Conservation (phyloP, 2,797 vertebrate species). For the Channallabes apus region DNA sequence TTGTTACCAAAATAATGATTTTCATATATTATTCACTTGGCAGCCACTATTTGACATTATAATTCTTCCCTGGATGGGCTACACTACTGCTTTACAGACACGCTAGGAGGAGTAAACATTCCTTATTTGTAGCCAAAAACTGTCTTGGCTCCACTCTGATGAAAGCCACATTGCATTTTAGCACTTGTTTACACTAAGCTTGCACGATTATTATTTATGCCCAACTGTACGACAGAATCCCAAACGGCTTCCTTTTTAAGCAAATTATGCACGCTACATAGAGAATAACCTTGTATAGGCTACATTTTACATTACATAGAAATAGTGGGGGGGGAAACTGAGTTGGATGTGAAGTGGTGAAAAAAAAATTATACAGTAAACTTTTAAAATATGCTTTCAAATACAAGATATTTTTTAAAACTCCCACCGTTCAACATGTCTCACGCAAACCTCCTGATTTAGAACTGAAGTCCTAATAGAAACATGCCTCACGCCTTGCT, state of each 20-base stretch:
- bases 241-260: not conserved
- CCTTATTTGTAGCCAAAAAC: not conserved
- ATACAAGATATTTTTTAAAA: not conserved
- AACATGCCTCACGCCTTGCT: not conserved
- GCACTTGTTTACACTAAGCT: not conserved
- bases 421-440: not conserved
- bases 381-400: not conserved
- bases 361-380: too few relatives aligned
- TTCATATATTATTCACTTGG: slow-evolving; percentile 6
- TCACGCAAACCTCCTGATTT: not conserved
- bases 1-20: not conserved
- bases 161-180: not conserved
- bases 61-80: not conserved
- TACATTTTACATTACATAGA: not conserved
- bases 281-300: not conserved
- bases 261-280: too few relatives aligned
- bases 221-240: not conserved
- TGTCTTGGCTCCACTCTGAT: not conserved
- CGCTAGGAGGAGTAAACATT: slow-evolving; percentile 9
- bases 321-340: not conserved
- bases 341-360: not conserved
- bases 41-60: not conserved
- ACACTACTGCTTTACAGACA: not conserved
- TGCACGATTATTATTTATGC: not conserved
- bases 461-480: not conserved